Conservation (phyloP, 1,140 invertebrate species). For the Helicoverpa zea region DNA sequence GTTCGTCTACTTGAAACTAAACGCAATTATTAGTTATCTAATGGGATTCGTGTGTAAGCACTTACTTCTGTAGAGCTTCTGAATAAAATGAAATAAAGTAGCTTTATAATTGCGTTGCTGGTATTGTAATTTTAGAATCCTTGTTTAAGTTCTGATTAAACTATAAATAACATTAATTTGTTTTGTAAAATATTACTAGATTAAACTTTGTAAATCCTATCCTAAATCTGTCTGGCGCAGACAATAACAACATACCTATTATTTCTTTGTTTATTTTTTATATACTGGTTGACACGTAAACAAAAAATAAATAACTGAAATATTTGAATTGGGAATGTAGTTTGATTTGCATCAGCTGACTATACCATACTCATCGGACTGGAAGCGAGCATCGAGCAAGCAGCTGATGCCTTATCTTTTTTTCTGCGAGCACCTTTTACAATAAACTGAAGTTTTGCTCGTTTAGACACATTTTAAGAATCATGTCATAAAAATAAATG, state of each 20-base stretch:
- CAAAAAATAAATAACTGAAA: too few species aligned
- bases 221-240: too few species aligned
- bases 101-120: conserved; percentile 19
- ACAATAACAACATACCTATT: too few species aligned
- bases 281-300: too few species aligned
- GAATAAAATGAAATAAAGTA: conserved; percentile 27
- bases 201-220: neutral
- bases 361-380: neutral
- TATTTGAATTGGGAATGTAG: too few species aligned
- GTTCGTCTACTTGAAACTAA: conserved; percentile 60
- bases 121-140: neutral
- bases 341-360: too few species aligned
- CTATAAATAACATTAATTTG: neutral
- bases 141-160: neutral
- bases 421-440: neutral
- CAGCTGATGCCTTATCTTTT: conserved; percentile 8
- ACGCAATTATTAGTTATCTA: conserved; percentile 67
- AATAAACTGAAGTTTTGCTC: neutral
- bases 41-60: conserved; percentile 59
- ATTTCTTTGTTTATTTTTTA: too few species aligned
- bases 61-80: conserved; percentile 55
- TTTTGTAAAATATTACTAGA: conserved; percentile 1
- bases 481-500: conserved; percentile 15
- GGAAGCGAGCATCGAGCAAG: neutral
- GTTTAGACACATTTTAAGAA: neutral